These are phyloP conservation scores for Cephalopterus ornatus DNA, from an alignment of 2,113 vertebrate genomes.

Conservation along the genomic window DNA sequence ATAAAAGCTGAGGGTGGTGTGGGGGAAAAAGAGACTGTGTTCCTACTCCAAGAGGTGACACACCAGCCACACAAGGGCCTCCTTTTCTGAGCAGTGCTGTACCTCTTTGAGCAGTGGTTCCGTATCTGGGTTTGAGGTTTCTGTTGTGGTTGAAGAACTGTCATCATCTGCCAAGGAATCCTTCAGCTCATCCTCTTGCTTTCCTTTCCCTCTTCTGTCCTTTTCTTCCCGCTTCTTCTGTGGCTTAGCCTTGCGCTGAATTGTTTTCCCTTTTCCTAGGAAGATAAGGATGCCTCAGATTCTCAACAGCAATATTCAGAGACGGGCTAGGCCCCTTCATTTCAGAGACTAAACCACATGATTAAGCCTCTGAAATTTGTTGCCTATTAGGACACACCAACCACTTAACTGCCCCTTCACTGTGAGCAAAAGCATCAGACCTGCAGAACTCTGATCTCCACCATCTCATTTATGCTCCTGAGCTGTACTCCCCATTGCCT, in stretches of 20 bases:
- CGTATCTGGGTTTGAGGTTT: constrained; percentile 95
- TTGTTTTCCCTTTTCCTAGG: constrained; percentile 83
- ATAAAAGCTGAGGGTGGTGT: neutral
- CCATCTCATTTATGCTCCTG: neutral
- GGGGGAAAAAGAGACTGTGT: neutral
- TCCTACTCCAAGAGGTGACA: neutral
- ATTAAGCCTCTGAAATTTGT: neutral
- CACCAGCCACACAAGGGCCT: neutral
- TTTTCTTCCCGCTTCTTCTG: constrained; percentile 90
- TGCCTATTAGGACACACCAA: neutral
- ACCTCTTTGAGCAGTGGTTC: constrained; percentile 93
- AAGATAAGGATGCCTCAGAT: constrained; percentile 15
- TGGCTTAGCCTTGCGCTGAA: constrained; percentile 85
- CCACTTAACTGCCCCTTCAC: neutral
- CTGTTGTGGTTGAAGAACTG: constrained; percentile 97
- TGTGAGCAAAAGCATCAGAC: neutral
- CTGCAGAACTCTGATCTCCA: neutral
- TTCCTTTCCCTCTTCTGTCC: constrained; percentile 85
- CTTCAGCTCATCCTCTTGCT: constrained; percentile 87
- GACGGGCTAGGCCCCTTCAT: neutral
- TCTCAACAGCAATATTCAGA: neutral
- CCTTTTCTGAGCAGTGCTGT: neutral
- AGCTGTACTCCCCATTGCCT: neutral
- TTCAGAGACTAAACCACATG: neutral
- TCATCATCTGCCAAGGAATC: constrained; percentile 92